Percentiles rank a stretch among this genome's conserved stretches.
Evolutionary conservation across 2,888 invertebrate genomes (phyloP).

Genomic region (Alcis repandata): DNA sequence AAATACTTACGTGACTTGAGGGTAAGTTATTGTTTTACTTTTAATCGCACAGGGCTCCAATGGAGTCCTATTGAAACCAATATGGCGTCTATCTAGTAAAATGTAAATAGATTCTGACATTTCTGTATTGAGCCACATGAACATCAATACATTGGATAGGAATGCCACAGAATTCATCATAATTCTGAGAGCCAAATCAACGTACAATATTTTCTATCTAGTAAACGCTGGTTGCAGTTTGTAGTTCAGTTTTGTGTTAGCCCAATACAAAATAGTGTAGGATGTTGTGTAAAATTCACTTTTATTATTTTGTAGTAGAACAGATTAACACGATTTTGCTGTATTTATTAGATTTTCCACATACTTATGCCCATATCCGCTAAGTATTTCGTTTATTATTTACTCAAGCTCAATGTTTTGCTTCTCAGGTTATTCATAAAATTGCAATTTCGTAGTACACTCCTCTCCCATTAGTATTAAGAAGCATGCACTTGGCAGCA

Average conservation of each 20-base stretch:
- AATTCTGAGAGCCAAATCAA: background rate
- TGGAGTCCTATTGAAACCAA: constrained; percentile 75
- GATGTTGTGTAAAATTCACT: background rate
- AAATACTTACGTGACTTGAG: constrained; percentile 83
- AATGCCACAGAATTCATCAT: background rate
- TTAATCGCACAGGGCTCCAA: constrained; percentile 72
- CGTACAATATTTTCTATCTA: too few species aligned
- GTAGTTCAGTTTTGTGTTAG: background rate
- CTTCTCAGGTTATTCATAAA: background rate
- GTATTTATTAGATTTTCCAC: background rate
- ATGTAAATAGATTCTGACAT: constrained; percentile 83
- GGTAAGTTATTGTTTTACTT: constrained; percentile 68
- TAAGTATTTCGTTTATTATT: too few species aligned
- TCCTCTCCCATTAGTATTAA: background rate
- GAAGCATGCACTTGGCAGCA: constrained; percentile 4
- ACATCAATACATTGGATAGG: constrained; percentile 11
- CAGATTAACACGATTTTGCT: background rate
- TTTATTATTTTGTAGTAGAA: background rate
- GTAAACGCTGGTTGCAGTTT: background rate
- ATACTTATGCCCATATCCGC: too few species aligned
- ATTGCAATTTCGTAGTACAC: background rate
- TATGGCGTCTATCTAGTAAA: constrained; percentile 84
- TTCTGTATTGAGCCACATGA: constrained; percentile 56
- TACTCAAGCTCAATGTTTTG: constrained; percentile 5
- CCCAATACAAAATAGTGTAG: background rate